Evolutionary conservation across 2,888 invertebrate genomes (phyloP), one percentile per base, ranked within the genome.

Genomic region (Sarcophaga subvicina): DNA sequence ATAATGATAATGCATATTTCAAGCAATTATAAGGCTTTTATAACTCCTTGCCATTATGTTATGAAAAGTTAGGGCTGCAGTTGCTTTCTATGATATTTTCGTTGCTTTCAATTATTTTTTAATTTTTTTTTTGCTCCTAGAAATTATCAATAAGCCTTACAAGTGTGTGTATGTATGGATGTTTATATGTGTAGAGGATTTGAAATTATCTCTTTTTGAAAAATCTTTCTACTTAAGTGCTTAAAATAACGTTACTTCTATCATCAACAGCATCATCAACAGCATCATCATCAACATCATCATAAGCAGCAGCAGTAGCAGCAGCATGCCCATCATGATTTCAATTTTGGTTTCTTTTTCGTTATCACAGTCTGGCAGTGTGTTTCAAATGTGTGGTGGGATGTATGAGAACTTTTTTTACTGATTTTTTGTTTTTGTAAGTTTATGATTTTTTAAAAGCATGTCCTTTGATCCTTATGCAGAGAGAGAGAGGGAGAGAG

Each of bases 151-250:
- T 85, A 77, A 85, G 80, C 71, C 80, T 85, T 64, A 37, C 8
- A 37, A 54, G 17, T 54, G 54, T 14, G 54, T 54, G 54, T 54
- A 4, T 17, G 17, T 10, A 37, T 37, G 54, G 54, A 17, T 12
- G 80, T 77, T 60, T 76, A 72, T 85, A 76, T 80, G 73, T 62
- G 49, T 77, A 79, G 69, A 71, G 71, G 67, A 14, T 87, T 79
- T 84, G 66, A 14, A 63, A 79, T 78, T 81, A 84, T 87, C 86
- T 81, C 17, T 54, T 73, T 75, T 71, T 20, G 5, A 54, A 79
- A 84, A 87, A 78, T 84, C 84, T 84, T 47, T 76, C 45, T 85
- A 73, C 73, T 87, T 85, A 83, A 83, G 85, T 83, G 80, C 85
- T 85, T 80, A 77, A 83, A 82, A 85, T 67, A 85, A 80, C 73